Evolutionary conservation across 2,797 vertebrate genomes (phyloP), one percentile per base, ranked within the genome.

Genomic region (Melanotaenia nigrans): DNA sequence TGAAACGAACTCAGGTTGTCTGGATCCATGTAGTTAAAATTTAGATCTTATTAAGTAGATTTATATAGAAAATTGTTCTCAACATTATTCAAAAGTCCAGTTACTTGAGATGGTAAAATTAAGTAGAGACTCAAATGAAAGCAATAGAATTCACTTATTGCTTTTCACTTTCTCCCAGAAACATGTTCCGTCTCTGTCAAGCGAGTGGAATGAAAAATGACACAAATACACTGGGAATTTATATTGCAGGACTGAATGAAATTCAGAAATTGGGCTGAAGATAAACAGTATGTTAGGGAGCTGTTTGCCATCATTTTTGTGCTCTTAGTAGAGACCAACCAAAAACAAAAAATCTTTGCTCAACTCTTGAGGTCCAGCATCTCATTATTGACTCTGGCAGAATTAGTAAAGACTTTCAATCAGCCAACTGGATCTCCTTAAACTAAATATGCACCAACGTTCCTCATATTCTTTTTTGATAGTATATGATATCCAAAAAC

Each of bases 331-430:
- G 71, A 61, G 51, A 78, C 42, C 60, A 54, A 10, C 6, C 32
- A 33, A 16, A 38, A 56, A 68, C 61, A 77, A 38, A 58, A 28
- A 10, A 62, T 59, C 53, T 78, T 18, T 68, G 40, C 51, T 77
- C 32, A 54, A n/a, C 36, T 38, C 59, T 76, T 7, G 3, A 13
- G 16, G 36, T 61, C 55, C 16, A 56, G 61, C 65, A 42, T 74
- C 47, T 75, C 32, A 65, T 49, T 75, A 78, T 81, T 85, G 83
- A 83, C 53, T 77, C 30, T 84, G 81, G 71, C 63, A 75, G 28
- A 65, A 63, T 68, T 72, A 18, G 36, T 56, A 14, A 82, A 68
- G 68, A 73, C 60, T 70, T 61, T 78, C 67, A 79, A 74, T 82
- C 78, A 69, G 73, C 28, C 58, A 25, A 30, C 66, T 30, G 28